Evolutionary conservation across 2,888 invertebrate genomes (phyloP), one percentile per base, ranked within the genome.

Genomic region (Heliconius aoede): DNA sequence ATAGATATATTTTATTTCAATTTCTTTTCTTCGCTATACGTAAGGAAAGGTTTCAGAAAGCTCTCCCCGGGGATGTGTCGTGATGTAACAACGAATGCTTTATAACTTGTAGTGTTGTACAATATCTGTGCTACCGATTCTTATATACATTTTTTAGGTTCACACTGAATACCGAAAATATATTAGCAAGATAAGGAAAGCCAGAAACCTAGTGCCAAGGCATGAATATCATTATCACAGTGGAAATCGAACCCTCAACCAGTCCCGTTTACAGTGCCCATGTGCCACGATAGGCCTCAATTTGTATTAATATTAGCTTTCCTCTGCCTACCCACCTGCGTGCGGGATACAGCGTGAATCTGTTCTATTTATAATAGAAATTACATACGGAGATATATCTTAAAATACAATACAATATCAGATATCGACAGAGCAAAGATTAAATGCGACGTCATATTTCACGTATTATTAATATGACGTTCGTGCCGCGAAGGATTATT

Each of bases 1-100:
- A 69, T 69, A 32, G 55, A 55, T 69, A 55, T 69, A 55, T 46
- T 30, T 55, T 69, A 69, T 69, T 55, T 55, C 69, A 32, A 69
- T 69, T 55, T 69, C n/a, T 15, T n/a, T 51, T 65, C n/a, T 30
- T n/a, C 4, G 30, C 15, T 55, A 30, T 30, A 55, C n/a, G 68
- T 51, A 46, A 51, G 55, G n/a, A n/a, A 55, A 32, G 21, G 15
- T 55, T n/a, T 69, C n/a, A 55, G 55, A 69, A 55, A 69, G 55
- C 69, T 51, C 24, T 30, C 69, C 69, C 69, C 1, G 18, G 46
- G 30, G 69, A 55, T n/a, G 13, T 51, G 68, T 24, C 55, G 55
- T 69, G 55, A 46, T 46, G 46, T 69, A 32, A 55, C n/a, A 30
- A 24, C 55, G 32, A 30, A 28, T 30, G 11, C n/a, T 69, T 69